Evolutionary conservation across 2,888 invertebrate genomes (phyloP), one percentile per base, ranked within the genome.

Genomic region (Coleophora deauratella): DNA sequence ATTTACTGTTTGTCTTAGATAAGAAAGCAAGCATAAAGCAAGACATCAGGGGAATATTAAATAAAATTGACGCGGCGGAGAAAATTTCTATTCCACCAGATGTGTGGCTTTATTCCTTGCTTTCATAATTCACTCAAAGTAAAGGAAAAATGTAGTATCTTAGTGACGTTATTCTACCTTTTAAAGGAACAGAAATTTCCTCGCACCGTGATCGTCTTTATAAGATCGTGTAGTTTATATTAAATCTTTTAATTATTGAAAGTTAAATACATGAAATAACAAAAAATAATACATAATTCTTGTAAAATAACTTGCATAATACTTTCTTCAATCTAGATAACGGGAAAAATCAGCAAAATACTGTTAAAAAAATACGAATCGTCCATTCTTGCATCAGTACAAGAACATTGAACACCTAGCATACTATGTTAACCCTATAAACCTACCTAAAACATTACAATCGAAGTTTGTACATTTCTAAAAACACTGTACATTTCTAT

Each of bases 61-160:
- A 66, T 77, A 73, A 66, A 51, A 66, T 76, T 72, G 76, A 82
- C 78, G 60, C 51, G 62, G 53, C 59, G 69, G 82, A 81, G 84
- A 86, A 85, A 86, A 86, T 84, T 85, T 86, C 86, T 78, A 85
- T 86, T 82, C 84, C 79, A 77, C 77, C 48, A 46, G 39, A 55
- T 51, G 50, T 39, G 45, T 47, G 54, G 55, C 42, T 40, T 61
- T 66, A 76, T 75, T 73, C 52, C 80, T 82, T 84, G 85, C 85
- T 85, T 84, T 79, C 85, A 72, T 70, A 78, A 58, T 44, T 21
- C 6, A 21, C 6, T 21, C 6, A 3, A 21, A 21, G 6, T 4
- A 4, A 21, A 21, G 6, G 21, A 21, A 21, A 6, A 21, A 4
- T 21, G 21, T 3, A 21, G 6, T 4, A 21, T 21, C 6, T 21